Conservation (phyloP, 1,140 invertebrate species). For the Heliconius hermathena region DNA sequence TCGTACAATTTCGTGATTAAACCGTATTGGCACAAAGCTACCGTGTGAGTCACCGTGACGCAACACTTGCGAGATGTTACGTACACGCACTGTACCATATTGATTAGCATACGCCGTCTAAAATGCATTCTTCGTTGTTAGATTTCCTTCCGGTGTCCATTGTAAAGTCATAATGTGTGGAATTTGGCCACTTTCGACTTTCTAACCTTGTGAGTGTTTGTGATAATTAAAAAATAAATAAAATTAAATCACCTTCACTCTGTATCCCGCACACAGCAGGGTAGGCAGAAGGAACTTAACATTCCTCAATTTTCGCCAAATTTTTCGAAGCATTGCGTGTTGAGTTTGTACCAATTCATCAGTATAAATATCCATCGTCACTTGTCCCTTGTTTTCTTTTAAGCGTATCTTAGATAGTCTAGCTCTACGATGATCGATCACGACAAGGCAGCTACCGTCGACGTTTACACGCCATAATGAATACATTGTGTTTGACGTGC, state of each 20-base stretch:
- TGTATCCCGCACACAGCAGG: too few relatives aligned
- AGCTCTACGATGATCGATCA: conserved; percentile 69
- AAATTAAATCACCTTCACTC: too few relatives aligned
- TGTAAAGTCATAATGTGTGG: conserved; percentile 35
- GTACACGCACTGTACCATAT: conserved; percentile 59
- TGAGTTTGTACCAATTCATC: conserved; percentile 3
- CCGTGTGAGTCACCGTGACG: conserved; percentile 3
- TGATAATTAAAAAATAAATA: not conserved
- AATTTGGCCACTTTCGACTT: conserved; percentile 37
- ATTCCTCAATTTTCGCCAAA: not conserved
- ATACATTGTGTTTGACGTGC: conserved; percentile 52
- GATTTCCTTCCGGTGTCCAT: conserved; percentile 52
- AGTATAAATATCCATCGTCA: conserved; percentile 52
- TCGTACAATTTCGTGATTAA: not conserved
- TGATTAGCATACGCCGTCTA: conserved; percentile 66
- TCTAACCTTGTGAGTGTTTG: conserved; percentile 40
- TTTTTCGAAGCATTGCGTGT: conserved; percentile 23
- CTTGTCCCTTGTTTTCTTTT: conserved; percentile 68
- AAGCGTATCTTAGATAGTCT: conserved; percentile 53
- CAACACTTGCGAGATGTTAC: conserved; percentile 64
- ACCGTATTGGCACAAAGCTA: not conserved
- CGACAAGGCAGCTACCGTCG: conserved; percentile 51
- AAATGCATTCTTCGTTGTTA: conserved; percentile 50
- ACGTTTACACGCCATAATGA: conserved; percentile 57
- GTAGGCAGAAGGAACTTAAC: too few relatives aligned